Evolutionary conservation across 2,888 invertebrate genomes (phyloP), one percentile per base, ranked within the genome.

Genomic region (Troides oblongomaculatus): DNA sequence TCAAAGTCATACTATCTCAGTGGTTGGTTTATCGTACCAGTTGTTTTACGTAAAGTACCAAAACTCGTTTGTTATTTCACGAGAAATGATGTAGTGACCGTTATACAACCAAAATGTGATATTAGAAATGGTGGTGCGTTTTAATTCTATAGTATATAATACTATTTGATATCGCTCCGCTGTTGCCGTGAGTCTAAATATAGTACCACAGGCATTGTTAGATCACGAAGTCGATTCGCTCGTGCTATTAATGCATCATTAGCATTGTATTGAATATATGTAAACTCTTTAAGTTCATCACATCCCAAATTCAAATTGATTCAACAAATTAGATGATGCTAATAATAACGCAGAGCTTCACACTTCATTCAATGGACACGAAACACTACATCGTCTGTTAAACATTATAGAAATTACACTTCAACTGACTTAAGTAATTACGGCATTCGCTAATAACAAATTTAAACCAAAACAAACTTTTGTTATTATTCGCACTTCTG

Each of bases 401-500:
- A 0, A 64, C 21, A 36, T 23, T 10, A 53, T 25, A 64, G 23
- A 57, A 14, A n/a, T 17, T 56, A 46, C 39, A 25, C 23, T 25
- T 58, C 23, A 17, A 36, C 36, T 3, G 30, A 30, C 50, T 64
- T 17, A 10, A 23, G 23, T 23, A 58, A 60, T 66, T 59, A 70
- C 39, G 21, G 43, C 62, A 53, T 72, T 69, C 68, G 70, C 68
- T 75, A 73, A 75, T 76, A 78, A 78, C 79, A 83, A 80, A 77
- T 75, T 77, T 75, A 74, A 79, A 80, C 74, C 79, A 82, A 84
- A 83, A 83, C 81, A 84, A 81, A 79, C 77, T 81, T 84, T 82
- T 81, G 81, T 82, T 82, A 79, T 78, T 79, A 74, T 78, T 74
- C 76, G 75, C 74, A 73, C 74, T 75, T 66, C 63, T 72, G 68